These are phyloP conservation scores for Telmatochromis sp. DNA, from an alignment of 2,113 vertebrate species.

Conservation along the genomic window DNA sequence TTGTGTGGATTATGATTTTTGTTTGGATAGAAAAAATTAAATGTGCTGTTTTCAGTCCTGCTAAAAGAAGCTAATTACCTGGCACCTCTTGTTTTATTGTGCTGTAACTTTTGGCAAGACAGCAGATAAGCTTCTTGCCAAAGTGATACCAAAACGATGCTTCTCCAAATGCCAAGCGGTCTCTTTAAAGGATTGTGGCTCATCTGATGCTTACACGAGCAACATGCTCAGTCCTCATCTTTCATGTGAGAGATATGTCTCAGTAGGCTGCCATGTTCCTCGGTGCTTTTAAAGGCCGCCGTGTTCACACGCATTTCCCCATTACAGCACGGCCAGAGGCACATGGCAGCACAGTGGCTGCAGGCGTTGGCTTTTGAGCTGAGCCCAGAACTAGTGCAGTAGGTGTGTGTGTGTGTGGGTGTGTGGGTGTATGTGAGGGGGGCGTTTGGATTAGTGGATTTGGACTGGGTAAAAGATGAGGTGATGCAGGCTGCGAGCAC, in stretches of 20 bases:
- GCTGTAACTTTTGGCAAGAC: not conserved
- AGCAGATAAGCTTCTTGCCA: not conserved
- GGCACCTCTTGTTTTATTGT: not conserved
- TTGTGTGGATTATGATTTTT: not conserved
- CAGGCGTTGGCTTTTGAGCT: slow-evolving; percentile 64
- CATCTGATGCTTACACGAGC: not conserved
- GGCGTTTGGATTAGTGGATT: slow-evolving; percentile 9
- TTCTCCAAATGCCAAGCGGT: not conserved
- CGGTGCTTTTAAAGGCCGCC: slow-evolving; percentile 20
- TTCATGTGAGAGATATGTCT: not conserved
- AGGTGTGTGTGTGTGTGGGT: not conserved
- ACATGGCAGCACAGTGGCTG: slow-evolving; percentile 61
- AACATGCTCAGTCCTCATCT: not conserved
- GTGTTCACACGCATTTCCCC: slow-evolving; percentile 53
- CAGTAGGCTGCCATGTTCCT: not conserved
- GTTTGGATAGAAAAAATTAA: not conserved
- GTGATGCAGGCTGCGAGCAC: slow-evolving; percentile 18
- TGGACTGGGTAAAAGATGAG: not conserved
- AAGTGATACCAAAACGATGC: not conserved
- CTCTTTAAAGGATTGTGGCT: not conserved
- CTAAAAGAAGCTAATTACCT: not conserved
- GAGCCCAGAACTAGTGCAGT: slow-evolving; percentile 56
- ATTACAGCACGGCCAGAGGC: slow-evolving; percentile 60
- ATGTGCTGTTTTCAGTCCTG: not conserved
- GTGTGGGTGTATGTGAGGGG: not conserved